Base-by-base conservation (phyloP, 37 sponge, comb jelly and placozoan genomes). In the Hormiphora californensis region DNA sequence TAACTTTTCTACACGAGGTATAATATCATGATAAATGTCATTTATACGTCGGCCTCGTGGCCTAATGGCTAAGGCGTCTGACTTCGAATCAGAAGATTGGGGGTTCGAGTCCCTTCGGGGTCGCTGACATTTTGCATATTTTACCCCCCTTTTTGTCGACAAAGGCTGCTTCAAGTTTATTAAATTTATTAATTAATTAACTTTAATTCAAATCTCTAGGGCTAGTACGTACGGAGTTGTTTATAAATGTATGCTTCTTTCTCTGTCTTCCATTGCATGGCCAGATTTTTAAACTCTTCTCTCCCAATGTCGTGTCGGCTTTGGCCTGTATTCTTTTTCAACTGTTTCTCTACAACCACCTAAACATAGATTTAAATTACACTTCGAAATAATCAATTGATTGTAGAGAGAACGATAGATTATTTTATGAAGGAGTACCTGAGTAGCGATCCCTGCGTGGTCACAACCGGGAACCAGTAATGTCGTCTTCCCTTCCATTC, bases 271-370 rank as follows among this genome's bases (percentile, higher is more conserved):
- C 62, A 86, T 43, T 86, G 53, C 86, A 55, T 59, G 9, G 62
- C 86, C 59, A 85, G 81, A 43, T 33, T 89, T 17, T 93, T 40
- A 63, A 97, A 97, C 86, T 89, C 87, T 40, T 97, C 98, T 55
- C 98, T 87, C 40, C 98, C 98, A 25, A 97, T 87, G 38, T 97
- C 98, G 73, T 97, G 95, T 17, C 98, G 63, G 30, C 90, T 81
- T 17, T 92, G 19, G 11, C 90, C 91, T 35, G 55, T 86, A 88
- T 93, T 92, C 54, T 89, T 93, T 92, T 81, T 91, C 88, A 97
- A 89, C 88, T 92, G 93, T 92, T 97, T 97, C 94, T 97, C 98
- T 51, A 97, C 98, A 40, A 97, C 98, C 37, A 97, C 98, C 88
- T 90, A 51, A 28, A 9, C 15, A 19, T 17, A n/a, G n/a, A n/a